Conservation (phyloP, 2,888 invertebrate genomes). For the Orthosia cruda region DNA sequence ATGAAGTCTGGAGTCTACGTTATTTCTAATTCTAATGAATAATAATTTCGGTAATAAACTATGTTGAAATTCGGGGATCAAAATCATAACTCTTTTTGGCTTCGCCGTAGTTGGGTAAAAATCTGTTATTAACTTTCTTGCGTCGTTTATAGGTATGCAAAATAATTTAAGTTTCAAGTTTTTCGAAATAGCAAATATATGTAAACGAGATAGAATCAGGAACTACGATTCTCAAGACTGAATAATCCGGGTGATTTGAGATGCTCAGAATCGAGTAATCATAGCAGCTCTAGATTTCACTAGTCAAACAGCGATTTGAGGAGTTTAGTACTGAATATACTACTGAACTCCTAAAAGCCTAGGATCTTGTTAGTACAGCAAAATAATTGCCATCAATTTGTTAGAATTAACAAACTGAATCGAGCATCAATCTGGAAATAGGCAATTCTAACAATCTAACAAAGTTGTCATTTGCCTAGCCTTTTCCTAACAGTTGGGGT, state of each 20-base stretch:
- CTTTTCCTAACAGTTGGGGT: conserved; percentile 16
- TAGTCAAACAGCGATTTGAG: conserved; percentile 28
- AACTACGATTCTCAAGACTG: neutral
- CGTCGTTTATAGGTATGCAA: neutral
- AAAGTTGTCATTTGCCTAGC: conserved; percentile 14
- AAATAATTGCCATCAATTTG: conserved; percentile 45
- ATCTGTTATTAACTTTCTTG: too few relatives aligned
- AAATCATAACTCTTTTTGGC: too few relatives aligned
- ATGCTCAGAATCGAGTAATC: conserved; percentile 16
- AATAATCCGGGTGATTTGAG: conserved; percentile 4
- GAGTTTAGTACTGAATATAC: conserved; percentile 42
- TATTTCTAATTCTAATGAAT: too few relatives aligned
- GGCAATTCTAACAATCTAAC: conserved; percentile 18
- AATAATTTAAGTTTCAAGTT: neutral
- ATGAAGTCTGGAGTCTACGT: too few relatives aligned
- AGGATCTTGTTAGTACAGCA: conserved; percentile 15
- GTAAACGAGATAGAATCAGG: conserved; percentile 3
- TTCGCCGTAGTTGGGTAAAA: too few relatives aligned
- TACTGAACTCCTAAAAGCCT: neutral
- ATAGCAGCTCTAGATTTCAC: conserved; percentile 15
- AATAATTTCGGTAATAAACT: too few relatives aligned
- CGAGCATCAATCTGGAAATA: too few relatives aligned
- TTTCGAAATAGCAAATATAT: neutral
- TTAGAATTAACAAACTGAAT: conserved; percentile 27
- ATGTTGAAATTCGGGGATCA: neutral